Percentiles rank a stretch among this genome's conserved stretches.
phyloP scores from a whole-genome alignment of 2,888 invertebrate genomes.

The Andricus quercusramuli region DNA sequence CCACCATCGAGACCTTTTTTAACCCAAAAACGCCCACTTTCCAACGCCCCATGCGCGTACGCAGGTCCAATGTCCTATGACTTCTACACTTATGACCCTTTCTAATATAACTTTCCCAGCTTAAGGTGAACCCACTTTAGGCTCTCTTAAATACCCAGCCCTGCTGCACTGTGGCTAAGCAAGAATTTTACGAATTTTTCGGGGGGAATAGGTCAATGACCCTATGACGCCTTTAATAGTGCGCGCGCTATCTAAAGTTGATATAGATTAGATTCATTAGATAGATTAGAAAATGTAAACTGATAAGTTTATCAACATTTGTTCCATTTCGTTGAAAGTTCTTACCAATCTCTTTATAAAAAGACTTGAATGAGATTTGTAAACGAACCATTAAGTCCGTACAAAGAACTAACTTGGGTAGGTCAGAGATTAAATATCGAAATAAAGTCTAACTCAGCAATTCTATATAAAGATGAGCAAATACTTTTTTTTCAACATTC shows the following conservation, averaged over 20 bases:
- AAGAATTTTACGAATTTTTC: not conserved
- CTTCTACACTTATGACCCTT: conserved; percentile 26
- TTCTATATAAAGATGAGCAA: not conserved
- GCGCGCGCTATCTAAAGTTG: not conserved
- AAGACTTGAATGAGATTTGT: not conserved
- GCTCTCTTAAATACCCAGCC: not conserved
- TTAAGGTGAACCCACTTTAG: conserved; percentile 4
- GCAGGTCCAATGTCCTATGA: conserved; percentile 41
- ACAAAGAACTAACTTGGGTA: conserved; percentile 24
- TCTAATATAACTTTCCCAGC: not conserved
- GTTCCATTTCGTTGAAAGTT: not conserved
- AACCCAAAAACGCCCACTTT: conserved; percentile 61
- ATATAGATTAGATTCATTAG: not conserved
- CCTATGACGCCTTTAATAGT: not conserved
- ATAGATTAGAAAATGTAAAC: not conserved
- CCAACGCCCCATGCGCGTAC: conserved; percentile 42
- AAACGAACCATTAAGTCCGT: not conserved
- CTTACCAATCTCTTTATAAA: not conserved
- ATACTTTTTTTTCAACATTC: too few species aligned
- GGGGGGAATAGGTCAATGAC: not conserved
- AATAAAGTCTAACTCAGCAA: conserved; percentile 7
- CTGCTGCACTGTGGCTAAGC: not conserved
- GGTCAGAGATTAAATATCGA: conserved; percentile 34
- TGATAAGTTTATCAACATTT: not conserved
- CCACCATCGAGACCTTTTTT: conserved; percentile 46